Conservation (phyloP, 2,113 vertebrate genomes). For the Patagioenas fasciata region DNA sequence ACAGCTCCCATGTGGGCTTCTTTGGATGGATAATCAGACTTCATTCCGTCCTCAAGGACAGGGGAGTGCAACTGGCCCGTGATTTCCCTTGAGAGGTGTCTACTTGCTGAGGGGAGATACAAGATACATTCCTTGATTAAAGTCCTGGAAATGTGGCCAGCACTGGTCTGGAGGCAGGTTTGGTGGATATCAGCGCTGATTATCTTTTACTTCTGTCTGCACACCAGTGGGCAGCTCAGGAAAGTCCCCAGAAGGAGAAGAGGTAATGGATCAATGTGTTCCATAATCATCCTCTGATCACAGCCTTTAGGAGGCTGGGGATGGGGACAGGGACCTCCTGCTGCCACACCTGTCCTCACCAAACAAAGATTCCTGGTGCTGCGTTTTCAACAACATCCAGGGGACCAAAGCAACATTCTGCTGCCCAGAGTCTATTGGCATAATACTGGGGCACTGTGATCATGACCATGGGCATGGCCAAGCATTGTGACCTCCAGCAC, state of each 20-base stretch:
- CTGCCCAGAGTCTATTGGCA: not conserved
- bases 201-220: not conserved
- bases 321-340: not conserved
- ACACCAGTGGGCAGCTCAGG: not conserved
- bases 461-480: not conserved
- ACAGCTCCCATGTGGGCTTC: not conserved
- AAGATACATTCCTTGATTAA: not conserved
- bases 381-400: not conserved
- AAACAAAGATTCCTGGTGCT: not conserved
- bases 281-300: fast-evolving
- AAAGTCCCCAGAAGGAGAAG: not conserved
- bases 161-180: not conserved
- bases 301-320: not conserved
- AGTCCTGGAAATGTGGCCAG: not conserved
- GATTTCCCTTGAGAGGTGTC: not conserved
- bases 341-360: not conserved
- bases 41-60: not conserved
- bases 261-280: not conserved
- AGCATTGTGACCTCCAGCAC: not conserved
- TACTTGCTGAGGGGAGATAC: not conserved
- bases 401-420: not conserved
- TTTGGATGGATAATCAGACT: not conserved
- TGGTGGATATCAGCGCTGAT: not conserved
- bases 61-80: not conserved
- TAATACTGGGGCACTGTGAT: not conserved